Percentiles rank a stretch among this genome's conserved stretches.
Evolutionary conservation across 1,140 invertebrate species (phyloP).

Genomic region (Panulirus ornatus): DNA sequence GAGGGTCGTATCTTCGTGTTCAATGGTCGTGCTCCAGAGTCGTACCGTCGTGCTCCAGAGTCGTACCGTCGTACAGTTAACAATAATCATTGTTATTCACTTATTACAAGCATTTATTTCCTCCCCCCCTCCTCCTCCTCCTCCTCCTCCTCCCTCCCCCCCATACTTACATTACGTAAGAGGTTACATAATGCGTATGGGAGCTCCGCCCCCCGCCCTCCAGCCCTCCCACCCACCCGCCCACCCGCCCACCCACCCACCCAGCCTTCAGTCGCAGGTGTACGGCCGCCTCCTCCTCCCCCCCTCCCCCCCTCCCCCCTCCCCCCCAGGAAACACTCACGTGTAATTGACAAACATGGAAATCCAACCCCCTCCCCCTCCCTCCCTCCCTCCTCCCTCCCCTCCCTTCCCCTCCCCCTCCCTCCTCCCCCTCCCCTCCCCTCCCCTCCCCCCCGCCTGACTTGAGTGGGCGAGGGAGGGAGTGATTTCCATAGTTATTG

Average conservation of each 20-base stretch:
- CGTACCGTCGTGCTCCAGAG: too few relatives aligned
- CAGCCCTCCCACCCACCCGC: neutral
- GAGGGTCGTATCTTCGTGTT: too few relatives aligned
- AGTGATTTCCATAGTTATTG: too few relatives aligned
- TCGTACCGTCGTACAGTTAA: too few relatives aligned
- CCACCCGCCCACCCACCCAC: neutral
- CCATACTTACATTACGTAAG: neutral
- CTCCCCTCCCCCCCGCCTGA: neutral
- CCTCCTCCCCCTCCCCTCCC: neutral
- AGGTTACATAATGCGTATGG: neutral
- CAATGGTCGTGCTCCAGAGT: too few relatives aligned
- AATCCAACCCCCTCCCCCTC: neutral
- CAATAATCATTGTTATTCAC: too few relatives aligned
- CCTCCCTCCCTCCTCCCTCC: neutral
- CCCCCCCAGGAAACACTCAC: neutral
- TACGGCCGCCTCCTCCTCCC: neutral
- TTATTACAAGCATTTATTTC: neutral
- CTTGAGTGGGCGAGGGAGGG: too few relatives aligned
- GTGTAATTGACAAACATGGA: neutral
- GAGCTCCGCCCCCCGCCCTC: neutral
- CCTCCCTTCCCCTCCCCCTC: neutral
- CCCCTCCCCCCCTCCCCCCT: neutral
- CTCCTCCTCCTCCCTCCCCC: neutral
- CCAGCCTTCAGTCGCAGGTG: neutral
- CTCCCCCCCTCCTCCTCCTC: neutral